Evolutionary conservation across 2,888 invertebrate genomes (phyloP).

Genomic region (Drosophila nigricruria): DNA sequence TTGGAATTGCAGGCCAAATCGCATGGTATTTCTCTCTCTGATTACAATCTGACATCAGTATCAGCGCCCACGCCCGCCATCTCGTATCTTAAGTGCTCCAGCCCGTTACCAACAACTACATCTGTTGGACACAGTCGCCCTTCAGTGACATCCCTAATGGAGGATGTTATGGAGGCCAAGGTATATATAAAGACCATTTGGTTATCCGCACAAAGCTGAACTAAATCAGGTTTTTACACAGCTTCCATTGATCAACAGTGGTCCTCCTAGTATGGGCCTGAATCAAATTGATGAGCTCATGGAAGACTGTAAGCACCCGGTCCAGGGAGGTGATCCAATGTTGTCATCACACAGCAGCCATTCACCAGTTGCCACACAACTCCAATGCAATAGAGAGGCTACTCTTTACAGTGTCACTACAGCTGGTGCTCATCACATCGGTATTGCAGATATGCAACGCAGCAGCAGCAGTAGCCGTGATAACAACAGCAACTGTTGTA

Average conservation of each 20-base stretch:
- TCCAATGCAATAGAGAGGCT: slow-evolving; percentile 43
- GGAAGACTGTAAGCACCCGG: slow-evolving; percentile 87
- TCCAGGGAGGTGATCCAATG: slow-evolving; percentile 88
- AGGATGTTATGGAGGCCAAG: slow-evolving; percentile 85
- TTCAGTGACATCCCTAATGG: slow-evolving; percentile 78
- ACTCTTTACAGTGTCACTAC: slow-evolving; percentile 19
- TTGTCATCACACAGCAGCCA: slow-evolving; percentile 85
- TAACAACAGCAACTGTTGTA: background rate
- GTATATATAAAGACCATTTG: slow-evolving; percentile 20
- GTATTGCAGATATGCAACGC: slow-evolving; percentile 3
- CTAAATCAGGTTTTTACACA: slow-evolving; percentile 74
- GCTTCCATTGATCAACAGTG: slow-evolving; percentile 87
- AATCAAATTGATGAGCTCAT: slow-evolving; percentile 89
- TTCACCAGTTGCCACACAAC: slow-evolving; percentile 18
- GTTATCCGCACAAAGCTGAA: background rate
- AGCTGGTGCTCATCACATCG: slow-evolving; percentile 16
- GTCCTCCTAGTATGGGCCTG: slow-evolving; percentile 86
- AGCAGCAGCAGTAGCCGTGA: background rate
- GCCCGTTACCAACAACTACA: slow-evolving; percentile 66
- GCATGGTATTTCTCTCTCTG: slow-evolving; percentile 89
- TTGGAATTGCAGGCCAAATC: slow-evolving; percentile 91
- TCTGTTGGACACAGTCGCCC: slow-evolving; percentile 64
- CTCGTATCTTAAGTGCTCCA: slow-evolving; percentile 85
- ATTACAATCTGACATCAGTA: slow-evolving; percentile 86
- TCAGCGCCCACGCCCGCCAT: slow-evolving; percentile 84